phyloP scores from a whole-genome alignment of 2,113 vertebrate genomes.

The Drymodes brunneopygia region DNA sequence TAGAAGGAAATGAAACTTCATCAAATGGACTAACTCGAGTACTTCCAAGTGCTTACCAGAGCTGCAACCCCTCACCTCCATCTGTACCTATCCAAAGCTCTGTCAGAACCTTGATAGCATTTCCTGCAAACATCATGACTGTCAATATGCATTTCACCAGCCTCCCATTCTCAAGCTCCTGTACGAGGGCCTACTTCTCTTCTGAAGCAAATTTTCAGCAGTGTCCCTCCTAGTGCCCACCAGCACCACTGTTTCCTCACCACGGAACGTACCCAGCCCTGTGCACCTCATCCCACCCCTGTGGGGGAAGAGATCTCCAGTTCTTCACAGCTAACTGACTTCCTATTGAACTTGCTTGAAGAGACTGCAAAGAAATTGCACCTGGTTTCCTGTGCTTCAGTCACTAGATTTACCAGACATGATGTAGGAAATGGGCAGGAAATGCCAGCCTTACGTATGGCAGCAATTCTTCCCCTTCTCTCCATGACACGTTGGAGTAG shows the following conservation, averaged over 20 bases:
- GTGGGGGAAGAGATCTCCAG: not conserved
- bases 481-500: not conserved
- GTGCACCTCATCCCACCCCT: not conserved
- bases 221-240: not conserved
- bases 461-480: not conserved
- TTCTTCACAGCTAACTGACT: not conserved
- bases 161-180: not conserved
- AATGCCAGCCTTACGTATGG: not conserved
- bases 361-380: not conserved
- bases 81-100: not conserved
- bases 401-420: not conserved
- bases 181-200: not conserved
- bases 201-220: not conserved
- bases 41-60: not conserved
- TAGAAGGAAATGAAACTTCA: not conserved
- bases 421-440: not conserved
- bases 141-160: not conserved
- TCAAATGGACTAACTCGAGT: not conserved
- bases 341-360: not conserved
- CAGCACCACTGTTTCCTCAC: fast-evolving
- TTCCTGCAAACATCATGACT: not conserved
- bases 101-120: not conserved
- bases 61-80: not conserved
- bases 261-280: fast-evolving
- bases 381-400: not conserved